Conservation (phyloP, 2,113 vertebrate species). For the Miniopterus natalensis region DNA sequence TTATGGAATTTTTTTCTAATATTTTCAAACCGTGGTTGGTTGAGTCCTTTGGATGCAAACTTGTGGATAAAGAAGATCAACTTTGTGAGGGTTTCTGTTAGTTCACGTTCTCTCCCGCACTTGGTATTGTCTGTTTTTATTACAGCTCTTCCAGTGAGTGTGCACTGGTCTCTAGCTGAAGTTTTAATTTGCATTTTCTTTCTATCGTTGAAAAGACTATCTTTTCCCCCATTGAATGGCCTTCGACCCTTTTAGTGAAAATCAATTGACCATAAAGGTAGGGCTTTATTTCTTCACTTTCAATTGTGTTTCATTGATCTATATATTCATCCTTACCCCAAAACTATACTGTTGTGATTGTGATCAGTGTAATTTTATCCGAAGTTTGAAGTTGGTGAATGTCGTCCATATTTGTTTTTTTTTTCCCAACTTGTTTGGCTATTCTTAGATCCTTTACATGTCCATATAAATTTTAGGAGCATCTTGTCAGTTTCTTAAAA, state of each 20-base stretch:
- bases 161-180: not conserved
- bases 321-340: not conserved
- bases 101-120: not conserved
- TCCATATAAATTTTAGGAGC: not conserved
- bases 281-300: not conserved
- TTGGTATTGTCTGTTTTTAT: not conserved
- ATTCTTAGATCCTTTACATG: not conserved
- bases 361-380: not conserved
- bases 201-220: not conserved
- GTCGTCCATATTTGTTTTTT: not conserved
- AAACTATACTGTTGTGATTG: not conserved
- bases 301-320: not conserved
- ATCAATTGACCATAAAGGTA: not conserved
- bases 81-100: not conserved
- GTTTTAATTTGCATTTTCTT: not conserved
- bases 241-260: not conserved
- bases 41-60: not conserved
- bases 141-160: not conserved
- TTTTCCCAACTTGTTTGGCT: not conserved
- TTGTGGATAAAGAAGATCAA: not conserved
- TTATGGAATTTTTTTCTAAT: not conserved
- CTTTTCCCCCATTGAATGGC: not conserved
- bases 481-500: not conserved
- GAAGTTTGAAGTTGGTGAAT: conserved; percentile 12
- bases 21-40: not conserved